Percentiles rank a stretch among this genome's conserved stretches.
These are phyloP conservation scores for Heteromyza rotundicornis DNA, from an alignment of 2,888 invertebrate genomes.

Conservation along the genomic window DNA sequence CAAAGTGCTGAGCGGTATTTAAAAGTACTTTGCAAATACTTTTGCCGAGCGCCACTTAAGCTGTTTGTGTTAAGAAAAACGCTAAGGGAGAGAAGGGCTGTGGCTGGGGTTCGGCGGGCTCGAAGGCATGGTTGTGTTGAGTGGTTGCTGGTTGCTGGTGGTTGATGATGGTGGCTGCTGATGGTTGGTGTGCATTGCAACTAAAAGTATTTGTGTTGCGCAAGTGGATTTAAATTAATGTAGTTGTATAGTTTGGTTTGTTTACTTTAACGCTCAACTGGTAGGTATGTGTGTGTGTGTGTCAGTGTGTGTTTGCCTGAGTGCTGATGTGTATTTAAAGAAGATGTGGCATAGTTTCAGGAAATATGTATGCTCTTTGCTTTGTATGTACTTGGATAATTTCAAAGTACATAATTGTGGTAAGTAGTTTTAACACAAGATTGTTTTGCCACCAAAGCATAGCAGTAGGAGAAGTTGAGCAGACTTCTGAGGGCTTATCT, in stretches of 20 bases:
- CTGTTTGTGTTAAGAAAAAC: constrained; percentile 31
- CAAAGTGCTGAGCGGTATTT: constrained; percentile 34
- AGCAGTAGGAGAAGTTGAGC: too few species aligned
- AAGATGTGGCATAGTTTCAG: constrained; percentile 10
- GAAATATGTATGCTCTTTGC: constrained; percentile 8
- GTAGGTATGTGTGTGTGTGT: not conserved
- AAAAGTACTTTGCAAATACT: constrained; percentile 49
- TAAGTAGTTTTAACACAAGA: not conserved
- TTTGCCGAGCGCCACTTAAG: constrained; percentile 38
- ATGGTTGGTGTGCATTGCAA: too few species aligned
- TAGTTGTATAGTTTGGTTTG: constrained; percentile 21
- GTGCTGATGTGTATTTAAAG: not conserved
- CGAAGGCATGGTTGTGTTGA: not conserved
- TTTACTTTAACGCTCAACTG: not conserved
- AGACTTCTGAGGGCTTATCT: too few species aligned
- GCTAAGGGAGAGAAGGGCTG: too few species aligned
- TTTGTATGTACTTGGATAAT: too few species aligned
- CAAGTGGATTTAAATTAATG: constrained; percentile 44
- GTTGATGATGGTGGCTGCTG: too few species aligned
- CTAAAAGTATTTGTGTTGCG: constrained; percentile 37
- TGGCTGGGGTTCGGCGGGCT: not conserved
- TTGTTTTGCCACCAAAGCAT: too few species aligned
- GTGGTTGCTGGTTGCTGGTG: not conserved
- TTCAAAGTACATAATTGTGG: not conserved
- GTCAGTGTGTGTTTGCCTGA: not conserved